phyloP scores from a whole-genome alignment of 2,797 vertebrate genomes.

The Ctenopoma multispine region DNA sequence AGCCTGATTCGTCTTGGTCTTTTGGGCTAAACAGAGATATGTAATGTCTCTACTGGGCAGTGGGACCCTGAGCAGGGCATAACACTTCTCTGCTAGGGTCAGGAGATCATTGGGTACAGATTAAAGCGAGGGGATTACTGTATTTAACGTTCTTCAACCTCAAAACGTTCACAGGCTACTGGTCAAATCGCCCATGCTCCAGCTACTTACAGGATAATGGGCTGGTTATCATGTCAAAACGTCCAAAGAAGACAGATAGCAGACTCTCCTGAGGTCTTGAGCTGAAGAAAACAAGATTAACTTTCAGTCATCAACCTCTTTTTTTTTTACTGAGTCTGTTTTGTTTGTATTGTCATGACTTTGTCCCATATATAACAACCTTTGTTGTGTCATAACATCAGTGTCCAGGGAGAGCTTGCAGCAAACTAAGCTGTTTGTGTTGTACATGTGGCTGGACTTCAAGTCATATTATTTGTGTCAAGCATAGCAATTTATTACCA shows the following conservation, averaged over 20 bases:
- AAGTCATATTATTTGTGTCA: constrained; percentile 78
- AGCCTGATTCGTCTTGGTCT: constrained; percentile 74
- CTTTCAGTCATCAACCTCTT: constrained; percentile 43
- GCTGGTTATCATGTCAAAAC: constrained; percentile 67
- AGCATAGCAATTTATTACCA: constrained; percentile 77
- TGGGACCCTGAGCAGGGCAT: constrained; percentile 74
- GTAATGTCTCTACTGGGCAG: constrained; percentile 68
- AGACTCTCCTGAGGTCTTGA: constrained; percentile 10
- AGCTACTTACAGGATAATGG: constrained; percentile 73
- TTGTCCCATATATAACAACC: constrained; percentile 23
- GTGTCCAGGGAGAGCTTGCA: constrained; percentile 35
- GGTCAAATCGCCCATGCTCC: constrained; percentile 79
- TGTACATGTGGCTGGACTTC: constrained; percentile 57
- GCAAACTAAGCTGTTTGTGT: constrained; percentile 60
- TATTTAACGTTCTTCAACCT: constrained; percentile 79
- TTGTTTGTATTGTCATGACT: constrained; percentile 45
- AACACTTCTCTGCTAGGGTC: constrained; percentile 73
- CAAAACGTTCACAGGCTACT: constrained; percentile 75
- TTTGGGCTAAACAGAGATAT: constrained; percentile 75
- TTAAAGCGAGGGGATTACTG: constrained; percentile 86
- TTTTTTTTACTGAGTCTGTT: constrained; percentile 32
- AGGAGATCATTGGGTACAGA: constrained; percentile 80
- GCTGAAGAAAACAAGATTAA: constrained; percentile 33
- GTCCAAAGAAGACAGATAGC: constrained; percentile 66
- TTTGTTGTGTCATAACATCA: constrained; percentile 55